phyloP scores from a whole-genome alignment of 2,113 vertebrate genomes.

The Oceanites oceanicus region DNA sequence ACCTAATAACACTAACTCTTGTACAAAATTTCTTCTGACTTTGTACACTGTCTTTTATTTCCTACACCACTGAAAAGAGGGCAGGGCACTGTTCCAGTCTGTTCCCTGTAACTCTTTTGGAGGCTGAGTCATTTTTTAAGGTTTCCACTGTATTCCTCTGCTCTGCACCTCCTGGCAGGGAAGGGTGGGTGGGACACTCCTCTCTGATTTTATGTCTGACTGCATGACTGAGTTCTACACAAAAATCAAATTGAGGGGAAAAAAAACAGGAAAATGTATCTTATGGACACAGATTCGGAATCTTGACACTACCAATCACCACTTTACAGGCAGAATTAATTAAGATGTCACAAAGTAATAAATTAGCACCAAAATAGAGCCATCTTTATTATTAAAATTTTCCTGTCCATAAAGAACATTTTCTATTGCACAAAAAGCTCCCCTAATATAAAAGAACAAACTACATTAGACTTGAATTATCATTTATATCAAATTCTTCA shows the following conservation, averaged over 20 bases:
- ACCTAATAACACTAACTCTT: background rate
- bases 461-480: background rate
- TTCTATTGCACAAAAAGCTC: background rate
- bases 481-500: conserved; percentile 26
- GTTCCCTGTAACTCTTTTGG: background rate
- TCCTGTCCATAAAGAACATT: background rate
- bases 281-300: conserved; percentile 61
- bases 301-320: conserved; percentile 64
- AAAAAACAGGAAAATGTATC: conserved; percentile 51
- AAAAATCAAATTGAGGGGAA: conserved; percentile 31
- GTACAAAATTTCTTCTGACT: background rate
- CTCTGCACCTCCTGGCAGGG: background rate
- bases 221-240: background rate
- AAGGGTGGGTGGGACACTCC: background rate
- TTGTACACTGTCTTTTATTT: background rate
- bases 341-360: conserved; percentile 68
- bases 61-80: background rate
- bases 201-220: background rate
- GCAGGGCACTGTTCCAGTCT: background rate
- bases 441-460: background rate
- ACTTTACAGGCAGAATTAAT: conserved; percentile 61
- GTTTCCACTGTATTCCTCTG: background rate
- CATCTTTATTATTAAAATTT: conserved; percentile 24
- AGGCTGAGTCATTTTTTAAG: background rate
- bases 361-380: conserved; percentile 58